These are phyloP conservation scores for Pseudomyrmex concolor DNA, from an alignment of 1,140 invertebrate species.

Conservation along the genomic window DNA sequence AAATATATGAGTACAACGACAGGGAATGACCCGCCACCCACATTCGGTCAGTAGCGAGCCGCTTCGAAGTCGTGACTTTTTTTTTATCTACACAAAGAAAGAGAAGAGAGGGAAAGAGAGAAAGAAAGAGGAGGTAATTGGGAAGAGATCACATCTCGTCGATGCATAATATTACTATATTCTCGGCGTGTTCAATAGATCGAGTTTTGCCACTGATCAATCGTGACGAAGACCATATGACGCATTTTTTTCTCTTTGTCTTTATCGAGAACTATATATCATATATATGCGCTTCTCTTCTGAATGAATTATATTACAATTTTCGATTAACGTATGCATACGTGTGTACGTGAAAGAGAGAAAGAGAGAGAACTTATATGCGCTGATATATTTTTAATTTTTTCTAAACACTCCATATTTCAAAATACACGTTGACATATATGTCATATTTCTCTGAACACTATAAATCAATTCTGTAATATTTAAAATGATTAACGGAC, in stretches of 20 bases:
- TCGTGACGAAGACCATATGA: slow-evolving; percentile 45
- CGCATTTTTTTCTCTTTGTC: slow-evolving; percentile 27
- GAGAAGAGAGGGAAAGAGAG: not conserved
- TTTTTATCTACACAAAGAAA: not conserved
- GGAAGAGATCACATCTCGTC: slow-evolving; percentile 19
- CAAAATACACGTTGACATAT: not conserved
- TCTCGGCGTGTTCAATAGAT: slow-evolving; percentile 29
- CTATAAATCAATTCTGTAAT: no score
- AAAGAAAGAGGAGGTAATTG: not conserved
- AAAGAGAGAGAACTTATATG: no score
- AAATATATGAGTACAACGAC: slow-evolving; percentile 39
- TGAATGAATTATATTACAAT: slow-evolving; percentile 47
- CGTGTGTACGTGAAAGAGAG: no score
- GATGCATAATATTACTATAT: slow-evolving; percentile 51
- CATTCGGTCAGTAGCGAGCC: slow-evolving; percentile 60
- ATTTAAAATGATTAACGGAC: no score
- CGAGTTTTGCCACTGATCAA: slow-evolving; percentile 62
- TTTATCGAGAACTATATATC: slow-evolving; percentile 42
- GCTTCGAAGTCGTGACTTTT: slow-evolving; percentile 38
- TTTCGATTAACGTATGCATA: not conserved
- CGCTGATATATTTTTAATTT: slow-evolving; percentile 28
- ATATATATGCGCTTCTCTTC: slow-evolving; percentile 21
- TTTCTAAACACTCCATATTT: slow-evolving; percentile 1
- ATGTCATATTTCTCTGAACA: not conserved
- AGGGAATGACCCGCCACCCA: slow-evolving; percentile 58